Conservation (phyloP, 2,888 invertebrate species). For the Lamellibrachia columna region DNA sequence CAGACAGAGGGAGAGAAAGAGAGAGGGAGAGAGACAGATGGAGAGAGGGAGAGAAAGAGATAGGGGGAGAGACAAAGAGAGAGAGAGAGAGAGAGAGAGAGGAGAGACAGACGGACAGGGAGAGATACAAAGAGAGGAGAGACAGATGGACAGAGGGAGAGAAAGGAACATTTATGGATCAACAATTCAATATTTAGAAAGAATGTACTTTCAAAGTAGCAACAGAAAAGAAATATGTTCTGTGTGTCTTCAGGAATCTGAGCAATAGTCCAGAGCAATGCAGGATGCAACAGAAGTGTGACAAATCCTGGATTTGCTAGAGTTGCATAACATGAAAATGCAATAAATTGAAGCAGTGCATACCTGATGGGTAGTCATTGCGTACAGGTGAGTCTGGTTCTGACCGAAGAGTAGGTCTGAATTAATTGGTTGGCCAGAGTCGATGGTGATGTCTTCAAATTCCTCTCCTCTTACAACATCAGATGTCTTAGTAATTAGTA, state of each 20-base stretch:
- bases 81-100: not conserved
- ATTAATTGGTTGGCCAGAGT: slow-evolving; percentile 83
- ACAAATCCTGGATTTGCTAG: too few relatives aligned
- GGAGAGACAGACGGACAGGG: not conserved
- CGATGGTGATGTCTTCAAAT: slow-evolving; percentile 88
- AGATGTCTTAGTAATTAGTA: slow-evolving; percentile 84
- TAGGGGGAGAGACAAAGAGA: not conserved
- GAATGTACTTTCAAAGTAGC: too few relatives aligned
- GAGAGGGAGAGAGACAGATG: not conserved
- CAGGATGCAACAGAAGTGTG: too few relatives aligned
- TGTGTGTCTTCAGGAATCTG: too few relatives aligned
- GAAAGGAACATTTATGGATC: too few relatives aligned
- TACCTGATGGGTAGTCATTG: slow-evolving; percentile 90
- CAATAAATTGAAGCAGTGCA: slow-evolving; percentile 41
- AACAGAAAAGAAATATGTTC: too few relatives aligned
- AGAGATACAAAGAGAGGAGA: too few relatives aligned
- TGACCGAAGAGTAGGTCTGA: slow-evolving; percentile 88
- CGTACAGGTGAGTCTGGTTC: slow-evolving; percentile 89
- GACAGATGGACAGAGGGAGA: too few relatives aligned
- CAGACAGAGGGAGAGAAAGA: too few relatives aligned
- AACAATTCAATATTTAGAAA: too few relatives aligned
- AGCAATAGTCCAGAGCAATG: too few relatives aligned
- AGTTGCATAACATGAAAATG: not conserved
- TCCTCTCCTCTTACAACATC: slow-evolving; percentile 74
- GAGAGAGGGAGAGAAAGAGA: not conserved